These are phyloP conservation scores for Furcifer pardalis DNA, from an alignment of 2,797 vertebrate species.

Conservation along the genomic window DNA sequence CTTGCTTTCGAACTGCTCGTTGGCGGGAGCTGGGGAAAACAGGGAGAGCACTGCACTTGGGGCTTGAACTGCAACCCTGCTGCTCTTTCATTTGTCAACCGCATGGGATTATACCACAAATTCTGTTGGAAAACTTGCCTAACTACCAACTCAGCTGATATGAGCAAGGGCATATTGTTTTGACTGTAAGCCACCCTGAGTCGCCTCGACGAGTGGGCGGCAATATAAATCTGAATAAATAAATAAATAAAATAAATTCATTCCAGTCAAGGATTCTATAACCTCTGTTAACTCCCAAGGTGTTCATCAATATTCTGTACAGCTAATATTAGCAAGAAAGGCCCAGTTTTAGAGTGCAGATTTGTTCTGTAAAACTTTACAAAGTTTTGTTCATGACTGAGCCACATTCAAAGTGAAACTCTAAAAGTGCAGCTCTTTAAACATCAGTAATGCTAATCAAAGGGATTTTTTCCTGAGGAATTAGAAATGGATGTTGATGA, in stretches of 20 bases:
- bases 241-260: no score
- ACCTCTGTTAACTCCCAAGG: constrained; percentile 6
- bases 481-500: constrained; percentile 2
- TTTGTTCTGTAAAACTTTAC: background rate
- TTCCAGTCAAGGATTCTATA: constrained; percentile 12
- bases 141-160: background rate
- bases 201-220: no score
- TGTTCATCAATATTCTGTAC: constrained; percentile 12
- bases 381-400: background rate
- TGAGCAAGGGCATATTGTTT: no score
- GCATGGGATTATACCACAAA: no score
- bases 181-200: no score
- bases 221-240: no score
- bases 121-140: background rate
- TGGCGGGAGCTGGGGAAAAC: no score
- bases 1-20: no score
- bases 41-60: no score
- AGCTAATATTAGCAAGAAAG: background rate
- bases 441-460: background rate
- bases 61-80: no score
- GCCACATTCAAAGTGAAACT: constrained; percentile 2
- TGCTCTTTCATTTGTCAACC: no score
- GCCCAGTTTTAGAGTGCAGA: background rate
- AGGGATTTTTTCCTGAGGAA: background rate
- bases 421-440: background rate